Conservation (phyloP, 2,888 invertebrate species). For the Synergus gifuensis region DNA sequence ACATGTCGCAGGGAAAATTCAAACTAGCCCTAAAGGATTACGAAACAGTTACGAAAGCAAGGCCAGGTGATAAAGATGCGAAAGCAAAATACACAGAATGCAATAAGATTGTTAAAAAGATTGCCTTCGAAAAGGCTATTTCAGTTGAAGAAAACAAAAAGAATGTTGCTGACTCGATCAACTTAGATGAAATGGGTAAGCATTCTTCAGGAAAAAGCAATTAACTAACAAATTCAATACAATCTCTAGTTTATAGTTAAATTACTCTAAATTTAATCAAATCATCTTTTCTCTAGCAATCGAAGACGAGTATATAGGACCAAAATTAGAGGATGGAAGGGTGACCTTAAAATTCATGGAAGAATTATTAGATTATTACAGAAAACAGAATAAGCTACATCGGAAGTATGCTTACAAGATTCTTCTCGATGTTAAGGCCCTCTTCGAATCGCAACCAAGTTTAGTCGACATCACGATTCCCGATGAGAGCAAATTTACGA, state of each 20-base stretch:
- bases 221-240: background rate
- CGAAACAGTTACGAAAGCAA: slow-evolving; percentile 95
- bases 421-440: slow-evolving; percentile 91
- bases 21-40: slow-evolving; percentile 97
- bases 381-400: slow-evolving; percentile 95
- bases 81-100: slow-evolving; percentile 95
- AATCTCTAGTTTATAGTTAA: background rate
- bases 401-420: slow-evolving; percentile 99
- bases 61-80: slow-evolving; percentile 97
- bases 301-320: slow-evolving; percentile 96
- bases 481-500: slow-evolving; percentile 94
- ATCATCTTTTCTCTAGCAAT: slow-evolving; percentile 83
- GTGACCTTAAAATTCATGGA: slow-evolving; percentile 94
- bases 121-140: slow-evolving; percentile 98
- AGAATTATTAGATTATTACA: slow-evolving; percentile 93
- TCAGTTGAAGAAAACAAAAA: slow-evolving; percentile 93
- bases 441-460: slow-evolving; percentile 91
- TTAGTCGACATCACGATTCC: slow-evolving; percentile 94
- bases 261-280: background rate
- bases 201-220: slow-evolving; percentile 20
- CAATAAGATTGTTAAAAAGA: slow-evolving; percentile 95
- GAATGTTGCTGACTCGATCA: slow-evolving; percentile 91
- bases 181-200: slow-evolving; percentile 94
- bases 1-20: slow-evolving; percentile 98
- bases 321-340: slow-evolving; percentile 90